Evolutionary conservation across 2,888 invertebrate species (phyloP), one percentile per base, ranked within the genome.

Genomic region (Noctua janthe): DNA sequence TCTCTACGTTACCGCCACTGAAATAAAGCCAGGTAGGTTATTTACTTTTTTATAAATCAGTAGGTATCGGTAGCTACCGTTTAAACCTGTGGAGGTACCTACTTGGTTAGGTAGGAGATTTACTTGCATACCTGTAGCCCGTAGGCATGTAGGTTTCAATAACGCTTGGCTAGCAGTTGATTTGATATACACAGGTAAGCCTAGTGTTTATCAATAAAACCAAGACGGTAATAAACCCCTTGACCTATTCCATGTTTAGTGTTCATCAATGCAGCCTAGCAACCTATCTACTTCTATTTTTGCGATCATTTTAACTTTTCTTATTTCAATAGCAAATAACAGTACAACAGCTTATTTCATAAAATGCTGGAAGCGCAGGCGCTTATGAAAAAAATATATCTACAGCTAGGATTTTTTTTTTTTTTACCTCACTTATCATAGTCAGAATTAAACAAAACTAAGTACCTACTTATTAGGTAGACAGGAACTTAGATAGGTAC

Each of bases 1-100:
- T 93, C 92, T 97, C 20, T 97, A 98, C 90, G 95, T 98, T 2
- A 97, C 97, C 7, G 95, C 97, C 39, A 97, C 97, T 23, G 97
- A 98, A 94, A 96, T 98, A 81, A 95, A 96, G 87, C 97, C 97
- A 90, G 96, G 97, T 97, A 64, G 8, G 15, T 17, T 13, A 59
- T n/a, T 59, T n/a, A n/a, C 11, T 13, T 20, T 51, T 71, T 39
- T 17, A 49, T 49, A 49, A 23, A 71, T 39, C 49, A 71, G 11
- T 1, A 20, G 5, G 5, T 39, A 39, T 39, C 39, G 10, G 20
- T 73, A 29, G 15, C 23, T 35, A 47, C 23, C 10, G 29, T 59
- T 47, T 47, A 15, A 66, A 73, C 23, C 17, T 20, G 3, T 15
- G 8, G 15, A 47, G 20, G 56, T 56, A 11, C 11, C 3, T 23